These are phyloP conservation scores for Pachyuromys duprasi DNA, from an alignment of 2,797 vertebrate genomes.

Conservation along the genomic window DNA sequence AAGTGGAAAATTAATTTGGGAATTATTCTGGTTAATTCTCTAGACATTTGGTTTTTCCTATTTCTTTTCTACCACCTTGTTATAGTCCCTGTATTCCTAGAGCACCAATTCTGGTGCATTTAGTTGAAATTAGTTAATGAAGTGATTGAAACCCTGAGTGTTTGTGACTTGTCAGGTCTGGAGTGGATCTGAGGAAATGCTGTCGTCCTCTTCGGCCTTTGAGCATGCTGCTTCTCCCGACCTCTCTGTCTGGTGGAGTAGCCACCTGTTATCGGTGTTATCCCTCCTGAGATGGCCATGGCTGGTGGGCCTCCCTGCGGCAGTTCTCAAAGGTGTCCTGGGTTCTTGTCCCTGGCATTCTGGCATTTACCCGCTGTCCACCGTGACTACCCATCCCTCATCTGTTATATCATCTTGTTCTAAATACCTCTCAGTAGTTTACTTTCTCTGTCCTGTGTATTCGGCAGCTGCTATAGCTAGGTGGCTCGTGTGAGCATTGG, in stretches of 20 bases:
- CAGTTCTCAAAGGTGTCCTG: not conserved
- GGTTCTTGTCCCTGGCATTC: not conserved
- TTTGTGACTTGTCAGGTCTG: not conserved
- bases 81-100: not conserved
- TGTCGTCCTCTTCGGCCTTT: not conserved
- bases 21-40: constrained; percentile 33
- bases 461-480: not conserved
- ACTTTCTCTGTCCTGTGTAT: not conserved
- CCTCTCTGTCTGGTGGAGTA: not conserved
- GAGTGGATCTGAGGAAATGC: not conserved
- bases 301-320: not conserved
- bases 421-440: not conserved
- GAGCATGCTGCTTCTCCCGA: not conserved
- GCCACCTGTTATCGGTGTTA: not conserved
- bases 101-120: not conserved
- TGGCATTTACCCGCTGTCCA: not conserved
- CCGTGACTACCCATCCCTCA: not conserved
- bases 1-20: not conserved
- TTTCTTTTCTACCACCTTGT: not conserved
- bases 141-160: not conserved
- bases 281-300: not conserved
- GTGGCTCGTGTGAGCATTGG: not conserved
- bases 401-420: not conserved
- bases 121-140: not conserved
- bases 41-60: not conserved